Evolutionary conservation across 1,140 invertebrate genomes (phyloP), one percentile per base, ranked within the genome.

Genomic region (Formica exsecta): DNA sequence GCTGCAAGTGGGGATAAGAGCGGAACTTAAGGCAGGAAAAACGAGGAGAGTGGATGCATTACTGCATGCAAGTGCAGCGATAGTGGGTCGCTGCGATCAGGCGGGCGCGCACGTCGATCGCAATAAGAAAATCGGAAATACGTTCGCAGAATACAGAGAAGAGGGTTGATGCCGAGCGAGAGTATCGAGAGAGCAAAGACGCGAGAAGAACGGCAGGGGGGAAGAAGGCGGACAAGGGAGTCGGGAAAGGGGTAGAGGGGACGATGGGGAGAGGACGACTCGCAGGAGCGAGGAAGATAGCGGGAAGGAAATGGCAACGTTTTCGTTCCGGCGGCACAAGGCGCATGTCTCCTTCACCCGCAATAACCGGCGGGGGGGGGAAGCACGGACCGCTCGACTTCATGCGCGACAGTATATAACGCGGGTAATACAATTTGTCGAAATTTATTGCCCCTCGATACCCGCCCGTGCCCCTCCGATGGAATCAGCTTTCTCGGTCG

Each of bases 381-480:
- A 71, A 64, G 73, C 86, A 88, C 86, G 87, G 86, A 87, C 87
- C 89, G 89, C 91, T 93, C 80, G 91, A 92, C 89, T 92, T 91
- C 88, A 91, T 92, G 90, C 87, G 88, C 90, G 87, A 92, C 90
- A 91, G 91, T 93, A 92, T 92, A 92, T 93, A 92, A 92, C 88
- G 80, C 83, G 65, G 86, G 90, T 92, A 92, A 93, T 93, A 92
- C 90, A 92, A 93, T 93, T 93, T 92, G 91, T 92, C 87, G 87
- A 75, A 93, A 93, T 93, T 92, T 92, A 92, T 93, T 91, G 91
- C 87, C 84, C 66, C 83, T 86, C 86, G 90, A 92, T 93, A 93
- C 83, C 38, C 85, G 74, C 41, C 29, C 71, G 61, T 51, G 51
- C 64, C 48, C 44, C 64, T 81, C 66, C 81, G 66, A 85, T 88